A percentile compares a stretch with the other conserved stretches of the same genome.
phyloP scores from a whole-genome alignment of 2,888 invertebrate species.

The Metallyticus violacea region DNA sequence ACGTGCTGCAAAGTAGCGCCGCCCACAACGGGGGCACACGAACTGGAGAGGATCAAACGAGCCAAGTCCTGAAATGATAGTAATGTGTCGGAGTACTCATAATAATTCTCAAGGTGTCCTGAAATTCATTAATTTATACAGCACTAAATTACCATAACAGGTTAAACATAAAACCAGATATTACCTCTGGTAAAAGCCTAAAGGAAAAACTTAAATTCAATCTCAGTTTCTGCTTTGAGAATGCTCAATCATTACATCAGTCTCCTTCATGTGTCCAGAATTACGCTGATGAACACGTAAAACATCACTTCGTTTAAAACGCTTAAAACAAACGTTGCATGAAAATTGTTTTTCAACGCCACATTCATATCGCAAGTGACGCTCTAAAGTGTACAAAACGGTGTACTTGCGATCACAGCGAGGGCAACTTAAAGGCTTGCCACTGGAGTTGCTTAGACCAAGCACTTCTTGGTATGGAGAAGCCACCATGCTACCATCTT shows the following conservation, averaged over 20 bases:
- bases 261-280: slow-evolving; percentile 21
- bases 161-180: background rate
- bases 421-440: slow-evolving; percentile 29
- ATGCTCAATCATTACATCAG: background rate
- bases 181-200: background rate
- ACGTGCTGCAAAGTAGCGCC: background rate
- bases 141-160: background rate
- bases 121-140: background rate
- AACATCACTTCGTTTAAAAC: slow-evolving; percentile 32
- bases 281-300: slow-evolving; percentile 30
- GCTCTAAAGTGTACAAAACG: slow-evolving; percentile 39
- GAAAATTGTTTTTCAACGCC: slow-evolving; percentile 44
- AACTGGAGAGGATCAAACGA: background rate
- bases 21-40: background rate
- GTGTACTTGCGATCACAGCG: slow-evolving; percentile 36
- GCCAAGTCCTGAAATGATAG: background rate
- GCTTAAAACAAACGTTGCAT: slow-evolving; percentile 36
- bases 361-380: slow-evolving; percentile 46
- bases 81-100: background rate
- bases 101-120: background rate
- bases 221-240: background rate
- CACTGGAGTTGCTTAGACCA: background rate
- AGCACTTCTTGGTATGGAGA: slow-evolving; percentile 10
- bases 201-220: background rate
- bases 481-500: background rate